Conservation (phyloP, 2,888 invertebrate genomes). For the Tribolium freemani region DNA sequence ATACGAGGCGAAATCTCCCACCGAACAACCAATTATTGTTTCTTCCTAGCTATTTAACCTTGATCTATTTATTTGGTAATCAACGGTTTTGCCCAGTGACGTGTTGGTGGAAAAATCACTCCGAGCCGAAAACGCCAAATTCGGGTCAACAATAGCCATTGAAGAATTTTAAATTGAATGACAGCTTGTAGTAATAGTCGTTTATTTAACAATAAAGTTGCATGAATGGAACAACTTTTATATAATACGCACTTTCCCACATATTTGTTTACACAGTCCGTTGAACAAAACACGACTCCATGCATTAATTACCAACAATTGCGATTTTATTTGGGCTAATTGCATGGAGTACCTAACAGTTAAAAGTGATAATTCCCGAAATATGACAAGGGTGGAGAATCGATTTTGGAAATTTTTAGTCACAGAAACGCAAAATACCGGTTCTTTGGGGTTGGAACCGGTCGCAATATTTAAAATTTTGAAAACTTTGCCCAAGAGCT, state of each 20-base stretch:
- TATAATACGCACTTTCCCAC: conserved; percentile 36
- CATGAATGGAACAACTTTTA: conserved; percentile 35
- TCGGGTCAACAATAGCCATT: conserved; percentile 6
- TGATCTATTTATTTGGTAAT: conserved; percentile 5
- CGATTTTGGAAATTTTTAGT: conserved; percentile 20
- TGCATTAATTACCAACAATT: neutral
- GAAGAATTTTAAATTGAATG: conserved; percentile 21
- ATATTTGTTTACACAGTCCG: conserved; percentile 36
- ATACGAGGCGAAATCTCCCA: conserved; percentile 9
- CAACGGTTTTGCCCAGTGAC: conserved; percentile 4
- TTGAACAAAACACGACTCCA: conserved; percentile 29
- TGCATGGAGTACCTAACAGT: conserved; percentile 3
- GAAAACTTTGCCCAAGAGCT: neutral
- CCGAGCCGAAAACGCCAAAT: neutral
- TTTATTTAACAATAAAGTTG: conserved; percentile 18
- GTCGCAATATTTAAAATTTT: conserved; percentile 29
- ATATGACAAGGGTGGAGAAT: conserved; percentile 4
- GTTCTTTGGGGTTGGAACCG: conserved; percentile 36
- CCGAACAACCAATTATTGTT: neutral
- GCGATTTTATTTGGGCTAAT: neutral
- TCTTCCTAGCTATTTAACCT: conserved; percentile 4
- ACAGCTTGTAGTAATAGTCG: conserved; percentile 15
- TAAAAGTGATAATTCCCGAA: neutral
- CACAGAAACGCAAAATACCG: conserved; percentile 14
- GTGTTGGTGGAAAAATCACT: neutral